These are phyloP conservation scores for Pelecanoides urinatrix DNA, from an alignment of 2,113 vertebrate species.

Conservation along the genomic window DNA sequence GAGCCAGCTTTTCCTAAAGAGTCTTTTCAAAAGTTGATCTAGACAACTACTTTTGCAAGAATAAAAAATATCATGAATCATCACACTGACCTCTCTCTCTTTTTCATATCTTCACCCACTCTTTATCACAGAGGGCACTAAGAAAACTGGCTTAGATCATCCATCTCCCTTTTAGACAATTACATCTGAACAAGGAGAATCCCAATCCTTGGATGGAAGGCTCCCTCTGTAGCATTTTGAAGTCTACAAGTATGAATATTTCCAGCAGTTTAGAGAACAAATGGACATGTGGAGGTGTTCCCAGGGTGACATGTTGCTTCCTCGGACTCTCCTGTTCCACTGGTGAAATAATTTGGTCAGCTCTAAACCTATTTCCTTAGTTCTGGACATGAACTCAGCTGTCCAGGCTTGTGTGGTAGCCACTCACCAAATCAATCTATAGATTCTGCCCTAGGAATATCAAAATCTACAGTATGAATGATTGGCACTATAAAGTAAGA, in stretches of 20 bases:
- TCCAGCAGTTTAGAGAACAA: neutral
- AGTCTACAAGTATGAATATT: neutral
- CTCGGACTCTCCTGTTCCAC: neutral
- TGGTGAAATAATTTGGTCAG: neutral
- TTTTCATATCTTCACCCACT: neutral
- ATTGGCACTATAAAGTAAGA: neutral
- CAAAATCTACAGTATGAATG: neutral
- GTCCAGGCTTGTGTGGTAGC: accelerated
- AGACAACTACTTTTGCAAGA: neutral
- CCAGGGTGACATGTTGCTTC: neutral
- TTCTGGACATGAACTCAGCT: neutral
- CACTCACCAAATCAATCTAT: neutral
- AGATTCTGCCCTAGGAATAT: neutral
- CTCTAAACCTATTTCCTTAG: neutral
- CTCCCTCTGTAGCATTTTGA: neutral
- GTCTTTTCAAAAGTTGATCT: neutral
- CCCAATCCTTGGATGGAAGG: neutral
- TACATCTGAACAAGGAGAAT: neutral
- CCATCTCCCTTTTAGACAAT: neutral
- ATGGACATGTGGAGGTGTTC: neutral
- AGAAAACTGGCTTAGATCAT: neutral
- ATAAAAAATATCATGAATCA: neutral
- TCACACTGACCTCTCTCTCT: neutral
- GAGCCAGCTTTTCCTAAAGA: neutral
- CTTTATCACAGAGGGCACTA: neutral